These are phyloP conservation scores for Geotrupes spiniger DNA, from an alignment of 2,888 invertebrate genomes.

Conservation along the genomic window DNA sequence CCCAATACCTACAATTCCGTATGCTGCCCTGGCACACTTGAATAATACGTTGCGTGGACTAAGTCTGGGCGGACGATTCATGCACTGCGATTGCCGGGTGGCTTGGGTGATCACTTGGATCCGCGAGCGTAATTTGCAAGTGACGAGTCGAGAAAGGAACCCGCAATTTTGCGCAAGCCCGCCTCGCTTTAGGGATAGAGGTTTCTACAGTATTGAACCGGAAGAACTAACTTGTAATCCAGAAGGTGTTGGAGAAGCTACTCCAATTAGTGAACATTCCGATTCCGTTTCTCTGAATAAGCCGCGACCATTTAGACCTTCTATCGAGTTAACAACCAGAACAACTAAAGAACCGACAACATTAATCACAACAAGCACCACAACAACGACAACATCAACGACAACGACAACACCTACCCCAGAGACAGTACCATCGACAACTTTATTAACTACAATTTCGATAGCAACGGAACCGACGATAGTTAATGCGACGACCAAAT, in stretches of 20 bases:
- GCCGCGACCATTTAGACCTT: conserved; percentile 37
- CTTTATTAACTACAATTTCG: conserved; percentile 38
- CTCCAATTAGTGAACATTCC: conserved; percentile 37
- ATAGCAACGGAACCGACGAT: conserved; percentile 35
- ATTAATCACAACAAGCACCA: conserved; percentile 32
- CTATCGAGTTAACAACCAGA: conserved; percentile 37
- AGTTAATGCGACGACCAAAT: conserved; percentile 34
- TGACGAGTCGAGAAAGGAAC: conserved; percentile 86
- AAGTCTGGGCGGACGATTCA: conserved; percentile 82
- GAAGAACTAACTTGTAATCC: conserved; percentile 65
- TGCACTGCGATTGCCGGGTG: conserved; percentile 84
- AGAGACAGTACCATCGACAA: conserved; percentile 34
- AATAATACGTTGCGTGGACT: conserved; percentile 81
- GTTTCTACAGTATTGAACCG: conserved; percentile 83
- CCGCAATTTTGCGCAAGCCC: conserved; percentile 92
- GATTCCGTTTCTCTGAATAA: conserved; percentile 30
- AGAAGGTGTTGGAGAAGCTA: conserved; percentile 55
- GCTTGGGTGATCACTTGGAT: conserved; percentile 92
- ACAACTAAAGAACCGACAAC: conserved; percentile 40
- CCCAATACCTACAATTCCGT: conserved; percentile 80
- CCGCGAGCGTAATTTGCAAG: conserved; percentile 80
- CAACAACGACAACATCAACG: conserved; percentile 27
- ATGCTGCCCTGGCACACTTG: conserved; percentile 71
- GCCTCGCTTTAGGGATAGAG: conserved; percentile 71
- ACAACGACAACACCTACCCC: conserved; percentile 22